Conservation (phyloP, 1,140 invertebrate species). For the Monochamus saltuarius region DNA sequence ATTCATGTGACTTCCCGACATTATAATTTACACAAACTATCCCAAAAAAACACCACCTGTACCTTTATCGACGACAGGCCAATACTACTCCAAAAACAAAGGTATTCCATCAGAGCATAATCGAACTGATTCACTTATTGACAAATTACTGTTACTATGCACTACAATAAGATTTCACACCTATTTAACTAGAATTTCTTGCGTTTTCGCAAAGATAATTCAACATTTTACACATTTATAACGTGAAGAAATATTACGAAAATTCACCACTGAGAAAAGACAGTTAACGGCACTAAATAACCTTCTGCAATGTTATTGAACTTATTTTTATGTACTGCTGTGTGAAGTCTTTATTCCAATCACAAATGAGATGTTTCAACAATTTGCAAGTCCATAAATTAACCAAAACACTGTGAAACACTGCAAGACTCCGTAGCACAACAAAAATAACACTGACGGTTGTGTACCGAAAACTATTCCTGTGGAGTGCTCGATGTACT, state of each 20-base stretch:
- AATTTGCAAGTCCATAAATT: slow-evolving; percentile 3
- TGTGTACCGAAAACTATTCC: slow-evolving; percentile 14
- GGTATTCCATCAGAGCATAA: slow-evolving; percentile 38
- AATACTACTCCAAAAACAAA: slow-evolving; percentile 23
- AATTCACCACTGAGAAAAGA: slow-evolving; percentile 5
- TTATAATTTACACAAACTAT: slow-evolving; percentile 50
- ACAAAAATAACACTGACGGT: slow-evolving; percentile 11
- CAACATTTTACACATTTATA: slow-evolving; percentile 6
- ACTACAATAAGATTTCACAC: slow-evolving; percentile 2
- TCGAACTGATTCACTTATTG: slow-evolving; percentile 16
- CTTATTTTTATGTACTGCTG: not conserved
- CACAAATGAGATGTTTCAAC: slow-evolving; percentile 5
- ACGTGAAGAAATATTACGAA: not conserved
- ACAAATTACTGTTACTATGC: not conserved
- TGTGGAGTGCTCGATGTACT: slow-evolving; percentile 10
- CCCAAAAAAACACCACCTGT: slow-evolving; percentile 38
- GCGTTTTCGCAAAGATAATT: slow-evolving; percentile 1
- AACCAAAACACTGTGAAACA: slow-evolving; percentile 12
- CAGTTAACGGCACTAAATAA: slow-evolving; percentile 8
- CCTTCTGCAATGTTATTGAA: slow-evolving; percentile 10
- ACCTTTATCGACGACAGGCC: slow-evolving; percentile 22
- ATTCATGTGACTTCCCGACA: slow-evolving; percentile 74
- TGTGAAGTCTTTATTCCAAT: not conserved
- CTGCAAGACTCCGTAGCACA: slow-evolving; percentile 7
- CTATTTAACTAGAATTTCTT: not conserved